These are phyloP conservation scores for Pseudotriccus pelzelni DNA, from an alignment of 2,797 vertebrate genomes.

Conservation along the genomic window DNA sequence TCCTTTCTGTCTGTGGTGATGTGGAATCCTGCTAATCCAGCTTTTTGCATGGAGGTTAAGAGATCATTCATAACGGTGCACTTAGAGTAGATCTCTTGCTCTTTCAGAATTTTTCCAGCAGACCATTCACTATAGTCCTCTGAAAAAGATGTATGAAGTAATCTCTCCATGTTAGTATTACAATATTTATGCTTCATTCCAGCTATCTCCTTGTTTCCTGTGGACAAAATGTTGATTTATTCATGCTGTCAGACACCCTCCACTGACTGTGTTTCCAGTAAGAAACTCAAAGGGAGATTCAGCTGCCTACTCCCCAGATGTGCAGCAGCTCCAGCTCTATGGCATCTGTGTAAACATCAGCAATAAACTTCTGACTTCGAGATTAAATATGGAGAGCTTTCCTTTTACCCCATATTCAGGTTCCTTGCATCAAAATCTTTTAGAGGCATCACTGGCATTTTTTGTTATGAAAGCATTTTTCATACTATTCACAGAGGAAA, in stretches of 20 bases:
- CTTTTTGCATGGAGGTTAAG: background rate
- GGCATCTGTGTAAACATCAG: conserved; percentile 68
- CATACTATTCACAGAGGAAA: background rate
- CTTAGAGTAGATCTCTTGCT: background rate
- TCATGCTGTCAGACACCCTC: conserved; percentile 33
- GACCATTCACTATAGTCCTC: background rate
- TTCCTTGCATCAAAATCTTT: background rate
- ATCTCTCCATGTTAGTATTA: conserved; percentile 15
- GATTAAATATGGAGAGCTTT: conserved; percentile 19
- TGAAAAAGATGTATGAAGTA: conserved; percentile 18
- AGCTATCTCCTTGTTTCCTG: conserved; percentile 55
- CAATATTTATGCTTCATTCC: conserved; percentile 48
- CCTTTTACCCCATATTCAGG: background rate
- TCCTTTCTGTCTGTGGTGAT: background rate
- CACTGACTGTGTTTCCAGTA: conserved; percentile 34
- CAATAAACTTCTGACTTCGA: conserved; percentile 27
- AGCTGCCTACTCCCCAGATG: conserved; percentile 40
- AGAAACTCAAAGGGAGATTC: conserved; percentile 40
- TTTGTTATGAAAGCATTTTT: conserved; percentile 11
- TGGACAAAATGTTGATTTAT: conserved; percentile 54
- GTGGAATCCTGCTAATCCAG: background rate
- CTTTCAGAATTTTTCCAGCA: conserved; percentile 18
- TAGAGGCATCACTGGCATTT: background rate
- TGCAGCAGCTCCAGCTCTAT: conserved; percentile 23
- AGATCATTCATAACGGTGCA: background rate